phyloP scores from a whole-genome alignment of 2,888 invertebrate species.

The Venusia cambrica region DNA sequence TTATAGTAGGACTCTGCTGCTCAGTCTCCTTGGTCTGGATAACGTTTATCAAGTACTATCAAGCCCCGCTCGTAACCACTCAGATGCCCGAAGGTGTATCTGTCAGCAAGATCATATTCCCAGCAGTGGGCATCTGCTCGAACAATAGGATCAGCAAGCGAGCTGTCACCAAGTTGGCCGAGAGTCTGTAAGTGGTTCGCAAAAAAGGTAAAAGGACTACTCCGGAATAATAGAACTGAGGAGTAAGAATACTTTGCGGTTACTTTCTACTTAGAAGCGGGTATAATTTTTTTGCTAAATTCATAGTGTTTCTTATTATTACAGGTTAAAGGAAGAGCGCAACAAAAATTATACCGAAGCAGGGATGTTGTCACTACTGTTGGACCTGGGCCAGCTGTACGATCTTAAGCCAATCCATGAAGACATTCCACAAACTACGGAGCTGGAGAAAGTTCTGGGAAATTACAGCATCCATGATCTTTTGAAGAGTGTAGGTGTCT shows the following conservation, averaged over 20 bases:
- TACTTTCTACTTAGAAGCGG: no score
- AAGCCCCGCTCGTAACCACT: slow-evolving; percentile 64
- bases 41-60: slow-evolving; percentile 62
- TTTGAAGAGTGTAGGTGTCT: slow-evolving; percentile 51
- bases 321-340: slow-evolving; percentile 55
- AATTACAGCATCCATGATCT: slow-evolving; percentile 63
- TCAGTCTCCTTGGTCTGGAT: slow-evolving; percentile 64
- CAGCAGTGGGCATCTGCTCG: slow-evolving; percentile 72
- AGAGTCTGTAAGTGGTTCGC: slow-evolving; percentile 52
- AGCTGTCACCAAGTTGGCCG: slow-evolving; percentile 56
- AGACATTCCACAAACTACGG: slow-evolving; percentile 40
- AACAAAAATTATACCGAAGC: slow-evolving; percentile 57
- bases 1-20: slow-evolving; percentile 59
- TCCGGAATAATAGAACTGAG: no score
- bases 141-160: slow-evolving; percentile 72
- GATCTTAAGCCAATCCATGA: slow-evolving; percentile 46
- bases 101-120: slow-evolving; percentile 69
- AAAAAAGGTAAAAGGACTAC: no score
- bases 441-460: slow-evolving; percentile 63
- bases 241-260: no score
- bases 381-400: slow-evolving; percentile 63
- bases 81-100: slow-evolving; percentile 70
- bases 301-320: slow-evolving; percentile 1
- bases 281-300: no score
- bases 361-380: slow-evolving; percentile 57